Evolutionary conservation across 2,888 invertebrate genomes (phyloP).

Genomic region (Sesamia inferens): DNA sequence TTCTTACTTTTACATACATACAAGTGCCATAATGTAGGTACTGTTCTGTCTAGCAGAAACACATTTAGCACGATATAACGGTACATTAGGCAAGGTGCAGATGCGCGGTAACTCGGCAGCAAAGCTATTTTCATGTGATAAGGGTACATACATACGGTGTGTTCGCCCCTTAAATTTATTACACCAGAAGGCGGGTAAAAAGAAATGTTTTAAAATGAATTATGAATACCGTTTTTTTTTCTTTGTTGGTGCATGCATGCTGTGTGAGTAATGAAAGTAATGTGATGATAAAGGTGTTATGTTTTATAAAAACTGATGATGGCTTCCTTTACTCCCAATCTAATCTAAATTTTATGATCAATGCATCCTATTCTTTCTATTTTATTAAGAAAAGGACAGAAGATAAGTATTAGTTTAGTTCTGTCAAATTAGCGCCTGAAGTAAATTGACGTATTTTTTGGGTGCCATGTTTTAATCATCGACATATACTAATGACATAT

Average conservation of each 20-base stretch:
- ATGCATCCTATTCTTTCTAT: too few species aligned
- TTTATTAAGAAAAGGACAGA: too few species aligned
- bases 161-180: conserved; percentile 67
- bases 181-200: conserved; percentile 55
- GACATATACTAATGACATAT: too few species aligned
- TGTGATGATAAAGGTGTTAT: conserved; percentile 8
- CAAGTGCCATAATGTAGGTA: conserved; percentile 41
- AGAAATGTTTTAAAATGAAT: conserved; percentile 56
- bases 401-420: too few species aligned
- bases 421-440: too few species aligned
- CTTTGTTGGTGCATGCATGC: conserved; percentile 26
- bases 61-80: conserved; percentile 68
- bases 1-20: neutral
- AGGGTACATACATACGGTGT: conserved; percentile 66
- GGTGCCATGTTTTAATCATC: too few species aligned
- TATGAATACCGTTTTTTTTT: conserved; percentile 51
- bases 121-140: conserved; percentile 70
- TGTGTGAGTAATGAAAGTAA: conserved; percentile 14
- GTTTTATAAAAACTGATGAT: neutral
- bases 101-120: conserved; percentile 64
- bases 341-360: too few species aligned
- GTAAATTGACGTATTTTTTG: too few species aligned
- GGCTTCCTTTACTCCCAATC: too few species aligned
- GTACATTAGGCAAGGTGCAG: conserved; percentile 73
- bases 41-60: conserved; percentile 63